Base-by-base conservation (phyloP, 2,888 invertebrate species). In the Liodrosophila aerea region DNA sequence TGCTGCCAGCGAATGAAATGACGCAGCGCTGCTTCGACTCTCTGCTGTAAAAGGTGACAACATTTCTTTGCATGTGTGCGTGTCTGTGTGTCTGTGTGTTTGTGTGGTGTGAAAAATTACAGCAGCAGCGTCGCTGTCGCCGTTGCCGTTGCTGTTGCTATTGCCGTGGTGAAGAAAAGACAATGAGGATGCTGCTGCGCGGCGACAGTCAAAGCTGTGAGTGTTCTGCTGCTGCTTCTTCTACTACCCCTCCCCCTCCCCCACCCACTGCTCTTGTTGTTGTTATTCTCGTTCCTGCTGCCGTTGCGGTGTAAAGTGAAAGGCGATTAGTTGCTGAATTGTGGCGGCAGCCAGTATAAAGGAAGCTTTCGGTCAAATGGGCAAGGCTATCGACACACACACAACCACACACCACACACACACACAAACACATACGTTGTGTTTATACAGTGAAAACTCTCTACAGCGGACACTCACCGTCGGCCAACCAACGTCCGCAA, bases 11-110 rank as follows among this genome's bases (percentile, higher is more conserved):
- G 71, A 83, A 65, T 63, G 77, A 71, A 62, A 74, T 70, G 73
- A 65, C 73, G 36, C 31, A 49, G 15, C 58, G 54, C 39, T 22
- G 37, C 66, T 64, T 56, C 62, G 36, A 41, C 33, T 45, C 44
- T 34, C 33, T 12, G 68, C 70, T 82, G 83, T 82, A 85, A 83
- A 73, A 86, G 87, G 87, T 85, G 87, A 80, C 86, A 76, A 84
- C 77, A 82, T 77, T 68, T 65, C 63, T 56, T 64, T 58, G 64
- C 54, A 27, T 44, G 44, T 40, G 34, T 49, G 44, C 30, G 34
- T 16, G 37, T 46, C 34, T 49, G 41, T 27, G 39, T 31, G 46
- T 46, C 40, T 60, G 49, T 59, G 57, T 63, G 56, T 46, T 36
- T 62, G 67, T 64, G 72, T 62, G 65, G 78, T 76, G 84, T 75